Evolutionary conservation across 2,113 vertebrate species (phyloP).

Genomic region (Trachemys scripta): DNA sequence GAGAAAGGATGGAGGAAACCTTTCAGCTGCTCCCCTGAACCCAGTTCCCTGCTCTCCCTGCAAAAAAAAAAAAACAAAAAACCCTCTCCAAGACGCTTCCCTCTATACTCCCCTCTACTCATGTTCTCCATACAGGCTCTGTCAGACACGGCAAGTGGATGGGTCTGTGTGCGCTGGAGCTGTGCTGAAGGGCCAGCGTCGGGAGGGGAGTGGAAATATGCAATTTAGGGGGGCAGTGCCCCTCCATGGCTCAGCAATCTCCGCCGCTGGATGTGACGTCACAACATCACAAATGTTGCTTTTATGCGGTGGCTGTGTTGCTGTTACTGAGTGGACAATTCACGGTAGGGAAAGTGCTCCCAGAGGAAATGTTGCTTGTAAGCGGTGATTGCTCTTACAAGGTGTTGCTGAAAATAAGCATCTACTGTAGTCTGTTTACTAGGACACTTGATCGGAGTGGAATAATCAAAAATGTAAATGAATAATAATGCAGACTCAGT

Average conservation of each 20-base stretch:
- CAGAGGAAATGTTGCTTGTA: too few species aligned
- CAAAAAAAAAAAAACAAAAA: fast-evolving
- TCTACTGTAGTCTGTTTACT: background rate
- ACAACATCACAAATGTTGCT: too few species aligned
- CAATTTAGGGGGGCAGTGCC: background rate
- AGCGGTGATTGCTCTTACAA: too few species aligned
- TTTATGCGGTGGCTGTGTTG: too few species aligned
- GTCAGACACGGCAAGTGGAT: background rate
- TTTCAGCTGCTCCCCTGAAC: background rate
- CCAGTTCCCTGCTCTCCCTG: too few species aligned
- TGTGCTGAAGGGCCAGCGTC: background rate
- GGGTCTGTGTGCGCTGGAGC: background rate
- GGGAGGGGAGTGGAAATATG: background rate
- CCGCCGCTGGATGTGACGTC: too few species aligned
- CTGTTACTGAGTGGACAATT: too few species aligned
- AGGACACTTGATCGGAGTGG: background rate
- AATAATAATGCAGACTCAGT: background rate
- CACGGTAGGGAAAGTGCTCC: too few species aligned
- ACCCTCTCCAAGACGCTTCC: background rate
- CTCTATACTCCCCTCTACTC: background rate
- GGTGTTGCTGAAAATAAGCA: too few species aligned
- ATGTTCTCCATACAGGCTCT: background rate
- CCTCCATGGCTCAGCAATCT: too few species aligned
- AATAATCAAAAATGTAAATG: background rate
- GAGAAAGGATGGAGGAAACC: background rate